Evolutionary conservation across 1,140 invertebrate species (phyloP).

Genomic region (Leptinotarsa undecemlineata): DNA sequence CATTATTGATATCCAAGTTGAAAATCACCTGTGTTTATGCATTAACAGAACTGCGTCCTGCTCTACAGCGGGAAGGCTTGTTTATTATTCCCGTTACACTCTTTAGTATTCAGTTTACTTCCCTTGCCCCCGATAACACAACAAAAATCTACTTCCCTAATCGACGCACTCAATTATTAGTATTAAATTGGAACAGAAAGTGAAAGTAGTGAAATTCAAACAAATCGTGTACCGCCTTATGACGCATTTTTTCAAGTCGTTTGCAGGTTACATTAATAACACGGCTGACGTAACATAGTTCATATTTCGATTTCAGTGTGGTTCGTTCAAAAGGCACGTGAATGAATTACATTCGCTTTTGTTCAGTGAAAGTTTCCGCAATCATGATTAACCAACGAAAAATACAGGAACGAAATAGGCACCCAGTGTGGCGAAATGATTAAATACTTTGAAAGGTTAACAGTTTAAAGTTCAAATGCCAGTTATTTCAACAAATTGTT

Average conservation of each 20-base stretch:
- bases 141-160: neutral
- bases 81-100: too few relatives aligned
- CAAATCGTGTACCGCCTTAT: neutral
- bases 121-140: slow-evolving; percentile 1
- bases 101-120: neutral
- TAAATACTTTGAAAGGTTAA: neutral
- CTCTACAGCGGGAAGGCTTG: too few relatives aligned
- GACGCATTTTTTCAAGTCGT: neutral
- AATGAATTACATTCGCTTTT: slow-evolving; percentile 1
- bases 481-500: neutral
- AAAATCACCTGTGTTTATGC: too few relatives aligned
- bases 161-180: neutral
- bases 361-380: slow-evolving; percentile 2
- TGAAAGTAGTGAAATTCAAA: slow-evolving; percentile 6
- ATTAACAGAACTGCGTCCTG: too few relatives aligned
- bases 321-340: slow-evolving; percentile 2
- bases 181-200: slow-evolving; percentile 1
- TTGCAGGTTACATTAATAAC: slow-evolving; percentile 5
- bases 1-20: neutral
- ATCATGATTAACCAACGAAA: slow-evolving; percentile 1
- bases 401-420: neutral
- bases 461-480: slow-evolving; percentile 3
- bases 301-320: neutral
- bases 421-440: neutral
- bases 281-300: slow-evolving; percentile 5